A percentile compares a stretch with the other conserved stretches of the same genome.
Conservation (phyloP, 2,888 invertebrate species). For the Eilema caniola region DNA sequence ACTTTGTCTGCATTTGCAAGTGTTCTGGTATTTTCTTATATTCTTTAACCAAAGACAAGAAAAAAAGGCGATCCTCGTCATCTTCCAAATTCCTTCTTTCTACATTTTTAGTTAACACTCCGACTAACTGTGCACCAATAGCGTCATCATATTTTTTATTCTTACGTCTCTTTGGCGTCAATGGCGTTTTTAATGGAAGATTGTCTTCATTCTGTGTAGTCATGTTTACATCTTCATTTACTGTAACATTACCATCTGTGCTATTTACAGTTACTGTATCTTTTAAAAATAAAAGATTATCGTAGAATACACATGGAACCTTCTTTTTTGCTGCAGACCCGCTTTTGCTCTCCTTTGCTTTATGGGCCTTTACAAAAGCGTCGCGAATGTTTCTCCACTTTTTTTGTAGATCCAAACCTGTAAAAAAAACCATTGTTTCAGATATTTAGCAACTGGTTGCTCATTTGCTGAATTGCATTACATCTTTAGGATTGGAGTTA, state of each 20-base stretch:
- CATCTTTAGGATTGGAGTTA: conserved; percentile 20
- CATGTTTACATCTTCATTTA: conserved; percentile 28
- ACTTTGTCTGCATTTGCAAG: conserved; percentile 36
- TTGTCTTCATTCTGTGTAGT: conserved; percentile 27
- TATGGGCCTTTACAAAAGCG: conserved; percentile 29
- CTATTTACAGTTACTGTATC: conserved; percentile 29
- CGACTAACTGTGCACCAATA: conserved; percentile 26
- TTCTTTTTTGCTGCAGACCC: conserved; percentile 32
- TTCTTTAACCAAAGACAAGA: conserved; percentile 44
- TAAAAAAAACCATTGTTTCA: conserved; percentile 21
- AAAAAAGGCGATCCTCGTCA: conserved; percentile 40
- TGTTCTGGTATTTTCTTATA: conserved; percentile 43
- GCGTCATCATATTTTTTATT: conserved; percentile 20
- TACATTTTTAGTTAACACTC: conserved; percentile 29
- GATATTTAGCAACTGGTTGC: conserved; percentile 36
- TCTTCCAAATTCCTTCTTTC: conserved; percentile 24
- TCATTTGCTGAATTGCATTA: conserved; percentile 26
- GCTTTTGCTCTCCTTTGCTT: conserved; percentile 26
- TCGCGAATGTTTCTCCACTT: conserved; percentile 29
- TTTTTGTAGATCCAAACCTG: conserved; percentile 22
- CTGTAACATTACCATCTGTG: conserved; percentile 25
- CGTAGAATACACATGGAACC: conserved; percentile 33
- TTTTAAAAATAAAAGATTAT: conserved; percentile 25
- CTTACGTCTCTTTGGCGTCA: conserved; percentile 26
- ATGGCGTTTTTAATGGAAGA: conserved; percentile 22